phyloP scores from a whole-genome alignment of 2,888 invertebrate species.

The Brenthis daphne region DNA sequence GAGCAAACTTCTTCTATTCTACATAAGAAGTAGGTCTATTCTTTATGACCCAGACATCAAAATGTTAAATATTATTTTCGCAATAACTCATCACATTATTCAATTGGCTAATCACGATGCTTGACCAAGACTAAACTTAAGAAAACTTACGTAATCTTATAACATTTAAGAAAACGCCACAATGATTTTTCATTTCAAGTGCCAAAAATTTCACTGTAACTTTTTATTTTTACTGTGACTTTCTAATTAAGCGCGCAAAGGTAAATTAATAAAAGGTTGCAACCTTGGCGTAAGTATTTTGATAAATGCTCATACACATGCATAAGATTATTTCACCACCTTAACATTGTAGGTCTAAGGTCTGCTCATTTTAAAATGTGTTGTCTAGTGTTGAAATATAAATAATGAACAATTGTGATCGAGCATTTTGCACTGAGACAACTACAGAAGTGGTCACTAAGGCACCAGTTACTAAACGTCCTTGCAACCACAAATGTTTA shows the following conservation, averaged over 20 bases:
- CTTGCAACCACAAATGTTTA: conserved; percentile 58
- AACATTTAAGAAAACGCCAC: conserved; percentile 35
- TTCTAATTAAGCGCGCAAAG: too few relatives aligned
- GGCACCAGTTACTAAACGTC: conserved; percentile 54
- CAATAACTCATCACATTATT: conserved; percentile 47
- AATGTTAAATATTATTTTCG: conserved; percentile 45
- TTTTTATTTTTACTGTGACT: too few relatives aligned
- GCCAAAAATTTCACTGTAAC: too few relatives aligned
- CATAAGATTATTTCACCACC: too few relatives aligned
- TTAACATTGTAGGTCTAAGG: too few relatives aligned
- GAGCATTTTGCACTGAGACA: conserved; percentile 43
- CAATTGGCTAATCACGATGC: conserved; percentile 46
- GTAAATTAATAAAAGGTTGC: too few relatives aligned
- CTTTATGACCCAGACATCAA: conserved; percentile 39
- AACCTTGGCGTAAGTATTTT: too few relatives aligned
- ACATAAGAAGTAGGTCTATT: conserved; percentile 14
- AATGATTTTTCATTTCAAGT: too few relatives aligned
- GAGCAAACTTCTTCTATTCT: conserved; percentile 6
- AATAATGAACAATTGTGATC: conserved; percentile 19
- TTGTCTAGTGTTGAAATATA: not conserved
- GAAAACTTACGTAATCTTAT: conserved; percentile 52
- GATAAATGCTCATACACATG: too few relatives aligned
- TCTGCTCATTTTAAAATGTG: too few relatives aligned
- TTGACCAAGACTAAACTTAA: conserved; percentile 11
- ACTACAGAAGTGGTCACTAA: conserved; percentile 47